Evolutionary conservation across 2,113 vertebrate species (phyloP), one percentile per base, ranked within the genome.

Genomic region (Hemibagrus wyckioides): DNA sequence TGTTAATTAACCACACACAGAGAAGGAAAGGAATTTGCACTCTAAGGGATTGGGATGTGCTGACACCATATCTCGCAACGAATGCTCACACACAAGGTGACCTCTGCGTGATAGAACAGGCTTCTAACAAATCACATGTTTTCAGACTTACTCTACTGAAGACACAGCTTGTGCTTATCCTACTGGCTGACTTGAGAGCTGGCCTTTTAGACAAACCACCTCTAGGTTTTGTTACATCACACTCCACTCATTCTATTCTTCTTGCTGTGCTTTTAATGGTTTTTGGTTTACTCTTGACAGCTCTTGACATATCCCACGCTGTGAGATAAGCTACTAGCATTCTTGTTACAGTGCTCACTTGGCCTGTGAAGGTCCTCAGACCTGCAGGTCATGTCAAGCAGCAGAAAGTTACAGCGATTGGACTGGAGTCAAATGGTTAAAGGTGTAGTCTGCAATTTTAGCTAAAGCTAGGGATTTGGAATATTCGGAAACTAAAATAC

Each of bases 1-100:
- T 86, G 77, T 84, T 88, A 88, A 87, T 91, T 75, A 90, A 90
- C 71, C 88, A 89, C 88, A 69, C 71, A 85, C 83, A 41, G 80
- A 90, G 75, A 85, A 63, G 86, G 52, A 88, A 82, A 83, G 65
- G 28, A 73, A 86, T 89, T 88, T 88, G 88, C 90, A 90, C 90
- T 89, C 90, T 87, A 75, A 86, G 89, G 81, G 88, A 73, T 39
- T 73, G 25, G 86, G 86, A 89, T 88, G 89, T 77, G 87, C 85
- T 87, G 89, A 90, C 85, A 77, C 85, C 17, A 21, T 88, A 69
- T 90, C 84, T 80, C 84, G 13, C 19, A 36, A 50, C 30, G 71
- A 71, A 71, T 39, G 71, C 86, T 90, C 63, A 23, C 61, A 65
- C 79, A 83, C 88, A 89, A 87, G 90, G 83, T 89, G 86, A 90